Evolutionary conservation across 92 coral and sea anemone genomes (phyloP).

Genomic region (Scolanthus callimorphus): DNA sequence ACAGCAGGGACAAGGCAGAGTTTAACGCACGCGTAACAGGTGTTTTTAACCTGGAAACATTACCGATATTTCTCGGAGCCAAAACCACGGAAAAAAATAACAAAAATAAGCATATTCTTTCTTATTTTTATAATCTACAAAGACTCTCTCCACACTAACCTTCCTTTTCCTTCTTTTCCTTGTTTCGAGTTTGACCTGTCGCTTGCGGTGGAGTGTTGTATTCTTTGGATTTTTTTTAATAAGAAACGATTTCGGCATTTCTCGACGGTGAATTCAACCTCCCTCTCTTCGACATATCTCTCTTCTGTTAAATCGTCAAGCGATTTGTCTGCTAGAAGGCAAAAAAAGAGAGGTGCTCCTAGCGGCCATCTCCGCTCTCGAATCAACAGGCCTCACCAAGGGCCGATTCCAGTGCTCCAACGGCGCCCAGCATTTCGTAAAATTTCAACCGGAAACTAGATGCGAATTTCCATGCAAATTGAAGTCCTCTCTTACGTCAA

Average conservation of each 20-base stretch:
- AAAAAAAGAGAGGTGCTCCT: no score
- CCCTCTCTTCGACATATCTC: constrained; percentile 52
- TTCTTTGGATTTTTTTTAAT: constrained; percentile 82
- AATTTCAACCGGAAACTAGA: constrained; percentile 81
- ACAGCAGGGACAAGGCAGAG: constrained; percentile 47
- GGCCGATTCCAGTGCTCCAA: constrained; percentile 28
- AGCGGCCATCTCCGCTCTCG: neutral
- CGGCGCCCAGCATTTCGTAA: constrained; percentile 45
- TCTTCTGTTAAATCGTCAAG: no score
- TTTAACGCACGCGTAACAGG: constrained; percentile 75
- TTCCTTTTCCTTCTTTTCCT: constrained; percentile 25
- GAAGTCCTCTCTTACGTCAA: constrained; percentile 55
- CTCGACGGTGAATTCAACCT: constrained; percentile 33
- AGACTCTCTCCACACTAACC: constrained; percentile 40
- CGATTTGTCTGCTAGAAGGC: no score
- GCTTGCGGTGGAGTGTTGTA: constrained; percentile 46
- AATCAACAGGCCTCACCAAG: neutral
- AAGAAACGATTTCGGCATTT: constrained; percentile 98
- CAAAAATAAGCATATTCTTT: no score
- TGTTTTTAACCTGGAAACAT: constrained; percentile 54
- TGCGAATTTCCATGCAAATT: constrained; percentile 76
- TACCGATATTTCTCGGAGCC: constrained; percentile 62
- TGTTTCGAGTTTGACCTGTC: constrained; percentile 29
- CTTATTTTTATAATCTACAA: no score
- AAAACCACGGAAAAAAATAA: constrained; percentile 20